These are phyloP conservation scores for Oreochromis aureus DNA, from an alignment of 2,113 vertebrate species.

Conservation along the genomic window DNA sequence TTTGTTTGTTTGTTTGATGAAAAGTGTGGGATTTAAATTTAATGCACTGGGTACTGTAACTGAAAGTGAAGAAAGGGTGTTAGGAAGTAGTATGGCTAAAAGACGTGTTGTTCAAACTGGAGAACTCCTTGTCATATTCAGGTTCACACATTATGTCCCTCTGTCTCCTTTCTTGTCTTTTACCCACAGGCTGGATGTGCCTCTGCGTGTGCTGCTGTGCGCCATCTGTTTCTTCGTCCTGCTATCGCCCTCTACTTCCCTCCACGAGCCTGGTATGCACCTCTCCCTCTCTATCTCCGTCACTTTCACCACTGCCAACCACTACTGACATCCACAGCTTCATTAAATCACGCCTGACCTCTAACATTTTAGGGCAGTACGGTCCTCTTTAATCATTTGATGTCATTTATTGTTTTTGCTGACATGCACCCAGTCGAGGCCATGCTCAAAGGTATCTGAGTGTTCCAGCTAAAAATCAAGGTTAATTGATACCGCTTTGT, in stretches of 20 bases:
- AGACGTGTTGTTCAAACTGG: background rate
- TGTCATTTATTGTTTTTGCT: constrained; percentile 6
- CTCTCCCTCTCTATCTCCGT: background rate
- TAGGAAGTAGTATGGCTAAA: background rate
- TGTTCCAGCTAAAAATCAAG: background rate
- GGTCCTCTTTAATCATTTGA: constrained; percentile 8
- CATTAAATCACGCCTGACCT: constrained; percentile 29
- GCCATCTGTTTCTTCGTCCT: constrained; percentile 59
- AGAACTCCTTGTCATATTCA: background rate
- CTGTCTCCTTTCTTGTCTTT: background rate
- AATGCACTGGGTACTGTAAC: background rate
- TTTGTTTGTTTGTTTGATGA: background rate
- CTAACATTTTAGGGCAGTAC: background rate
- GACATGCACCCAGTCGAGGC: background rate
- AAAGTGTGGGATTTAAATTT: background rate
- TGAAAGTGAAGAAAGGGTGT: background rate
- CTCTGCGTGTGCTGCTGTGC: constrained; percentile 49
- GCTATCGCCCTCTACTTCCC: constrained; percentile 36
- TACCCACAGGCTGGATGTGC: constrained; percentile 48
- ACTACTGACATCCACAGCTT: background rate
- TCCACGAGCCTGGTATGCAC: constrained; percentile 56
- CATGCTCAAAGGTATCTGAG: background rate
- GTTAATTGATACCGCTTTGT: background rate
- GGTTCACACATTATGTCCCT: background rate
- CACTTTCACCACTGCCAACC: background rate